Percentiles rank a stretch among this genome's conserved stretches.
These are phyloP conservation scores for Schlechtendalia chinensis DNA, from an alignment of 1,140 invertebrate species.

Conservation along the genomic window DNA sequence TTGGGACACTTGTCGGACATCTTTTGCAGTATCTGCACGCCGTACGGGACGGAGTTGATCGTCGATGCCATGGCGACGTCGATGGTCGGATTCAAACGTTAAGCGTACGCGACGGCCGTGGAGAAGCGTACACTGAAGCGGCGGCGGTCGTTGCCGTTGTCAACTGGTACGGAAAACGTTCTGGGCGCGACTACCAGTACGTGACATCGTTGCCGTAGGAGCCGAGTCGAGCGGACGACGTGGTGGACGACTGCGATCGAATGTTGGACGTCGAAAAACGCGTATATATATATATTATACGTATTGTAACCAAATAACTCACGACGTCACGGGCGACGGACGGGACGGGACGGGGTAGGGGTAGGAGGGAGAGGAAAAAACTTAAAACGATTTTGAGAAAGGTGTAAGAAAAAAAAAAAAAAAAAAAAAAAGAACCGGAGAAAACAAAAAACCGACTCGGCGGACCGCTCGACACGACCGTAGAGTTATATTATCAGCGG, in stretches of 20 bases:
- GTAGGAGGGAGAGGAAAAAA: neutral
- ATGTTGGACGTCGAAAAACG: neutral
- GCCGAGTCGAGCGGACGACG: neutral
- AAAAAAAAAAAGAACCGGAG: conserved; percentile 7
- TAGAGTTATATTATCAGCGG: neutral
- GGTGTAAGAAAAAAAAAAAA: neutral
- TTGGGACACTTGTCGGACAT: neutral
- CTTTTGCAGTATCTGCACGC: conserved; percentile 32
- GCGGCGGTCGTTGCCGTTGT: neutral
- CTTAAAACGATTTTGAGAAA: neutral
- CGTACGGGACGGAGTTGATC: conserved; percentile 9
- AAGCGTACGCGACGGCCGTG: neutral
- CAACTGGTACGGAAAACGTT: neutral
- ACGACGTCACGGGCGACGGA: no score
- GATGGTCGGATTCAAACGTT: no score
- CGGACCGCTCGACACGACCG: conserved; percentile 14
- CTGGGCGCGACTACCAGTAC: neutral
- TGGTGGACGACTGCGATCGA: neutral
- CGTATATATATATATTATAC: no score
- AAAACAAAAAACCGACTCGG: neutral
- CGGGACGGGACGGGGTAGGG: neutral
- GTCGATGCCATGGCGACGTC: neutral
- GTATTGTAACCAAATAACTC: neutral
- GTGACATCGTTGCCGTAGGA: neutral
- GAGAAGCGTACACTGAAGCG: neutral